A percentile compares a stretch with the other conserved stretches of the same genome.
These are phyloP conservation scores for Campylorhamphus procurvoides DNA, from an alignment of 2,113 vertebrate species.

Conservation along the genomic window DNA sequence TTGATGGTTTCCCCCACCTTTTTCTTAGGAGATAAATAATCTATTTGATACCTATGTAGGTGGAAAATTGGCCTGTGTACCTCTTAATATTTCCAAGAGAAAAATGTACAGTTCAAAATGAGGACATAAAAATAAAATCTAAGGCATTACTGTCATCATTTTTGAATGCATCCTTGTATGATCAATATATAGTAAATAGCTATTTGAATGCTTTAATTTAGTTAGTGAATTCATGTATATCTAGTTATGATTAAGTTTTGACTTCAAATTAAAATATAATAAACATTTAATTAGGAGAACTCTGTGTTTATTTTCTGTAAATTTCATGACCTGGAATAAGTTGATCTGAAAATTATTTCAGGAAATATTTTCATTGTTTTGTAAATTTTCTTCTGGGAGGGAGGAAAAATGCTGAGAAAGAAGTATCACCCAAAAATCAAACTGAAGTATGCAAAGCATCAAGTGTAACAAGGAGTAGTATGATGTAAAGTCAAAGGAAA, in stretches of 20 bases:
- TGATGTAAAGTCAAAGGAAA: background rate
- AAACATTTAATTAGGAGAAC: background rate
- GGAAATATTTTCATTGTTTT: background rate
- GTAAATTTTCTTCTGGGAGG: background rate
- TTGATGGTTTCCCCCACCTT: fast-evolving
- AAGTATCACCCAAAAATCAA: background rate
- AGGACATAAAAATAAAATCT: background rate
- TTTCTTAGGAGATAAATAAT: background rate
- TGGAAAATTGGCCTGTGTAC: background rate
- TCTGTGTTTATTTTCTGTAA: background rate
- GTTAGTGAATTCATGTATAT: background rate
- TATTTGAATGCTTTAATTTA: background rate
- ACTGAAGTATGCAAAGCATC: background rate
- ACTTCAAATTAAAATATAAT: background rate
- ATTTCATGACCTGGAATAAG: background rate
- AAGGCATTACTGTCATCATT: background rate
- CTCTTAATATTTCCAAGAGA: background rate
- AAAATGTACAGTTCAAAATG: background rate
- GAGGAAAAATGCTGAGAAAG: background rate
- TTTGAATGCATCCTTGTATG: background rate
- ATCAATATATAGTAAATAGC: background rate
- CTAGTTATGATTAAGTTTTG: background rate
- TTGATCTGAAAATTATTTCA: background rate
- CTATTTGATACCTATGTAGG: background rate
- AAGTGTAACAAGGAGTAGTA: background rate